Evolutionary conservation across 2,113 vertebrate genomes (phyloP), one percentile per base, ranked within the genome.

Genomic region (Excalfactoria chinensis): DNA sequence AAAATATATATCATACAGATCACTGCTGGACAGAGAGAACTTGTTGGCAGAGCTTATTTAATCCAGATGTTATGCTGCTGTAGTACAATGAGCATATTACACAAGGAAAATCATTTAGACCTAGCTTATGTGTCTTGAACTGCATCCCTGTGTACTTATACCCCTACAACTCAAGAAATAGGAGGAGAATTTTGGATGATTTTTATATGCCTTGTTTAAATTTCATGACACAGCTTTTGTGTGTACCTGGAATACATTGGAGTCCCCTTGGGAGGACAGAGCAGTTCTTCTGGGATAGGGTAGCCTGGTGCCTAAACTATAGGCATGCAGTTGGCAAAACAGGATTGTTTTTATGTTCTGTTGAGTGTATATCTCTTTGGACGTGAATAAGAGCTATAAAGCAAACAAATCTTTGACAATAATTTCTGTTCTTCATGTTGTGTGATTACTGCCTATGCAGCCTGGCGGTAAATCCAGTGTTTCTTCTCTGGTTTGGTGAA

Each of bases 41-140:
- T 68, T 55, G 34, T 75, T n/a, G 53, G 55, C 30, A 62, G 46
- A 14, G n/a, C 28, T 86, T 13, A 2, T 46, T 63, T 77, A 20
- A 11, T 53, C 46, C 34, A 70, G 13, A 21, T 28, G 25, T 13
- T 8, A 4, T 49, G 26, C 64, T 89, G 41, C 26, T 19, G 0
- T 6, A 66, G 49, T 23, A 22, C 3, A 35, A 1, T 23, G n/a
- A 35, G 3, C 37, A 4, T 7, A 20, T 58, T 67, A 62, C 0
- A 28, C 30, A 32, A 56, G 35, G 7, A 58, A 44, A 53, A n/a
- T 58, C 7, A 0, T 43, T 51, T 41, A 32, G 32, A 55, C 25
- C 19, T n/a, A 0, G 1, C 18, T 9, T 6, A 10, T 60, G 23
- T 43, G 20, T 58, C 44, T 53, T 30, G n/a, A 74, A 11, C 60